Evolutionary conservation across 2,888 invertebrate species (phyloP).

Genomic region (Torymus tubicola): DNA sequence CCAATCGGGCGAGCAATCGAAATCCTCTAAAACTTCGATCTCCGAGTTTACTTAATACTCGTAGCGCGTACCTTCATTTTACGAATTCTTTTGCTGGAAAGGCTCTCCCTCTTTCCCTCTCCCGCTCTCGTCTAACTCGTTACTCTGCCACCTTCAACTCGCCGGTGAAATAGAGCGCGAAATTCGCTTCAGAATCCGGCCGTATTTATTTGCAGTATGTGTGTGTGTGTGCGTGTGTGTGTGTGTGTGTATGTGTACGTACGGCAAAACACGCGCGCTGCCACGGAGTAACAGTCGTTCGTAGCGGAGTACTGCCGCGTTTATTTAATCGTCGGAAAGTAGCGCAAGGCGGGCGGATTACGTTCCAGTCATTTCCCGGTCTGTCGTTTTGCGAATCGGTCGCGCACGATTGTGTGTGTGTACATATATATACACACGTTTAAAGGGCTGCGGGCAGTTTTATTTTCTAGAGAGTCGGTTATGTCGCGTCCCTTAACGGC

Average conservation of each 20-base stretch:
- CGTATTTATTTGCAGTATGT: slow-evolving; percentile 25
- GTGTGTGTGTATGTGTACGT: neutral
- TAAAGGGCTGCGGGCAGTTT: too few relatives aligned
- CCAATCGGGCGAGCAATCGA: too few relatives aligned
- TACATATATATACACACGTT: too few relatives aligned
- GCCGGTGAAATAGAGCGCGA: slow-evolving; percentile 20
- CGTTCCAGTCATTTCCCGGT: slow-evolving; percentile 34
- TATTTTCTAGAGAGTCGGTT: too few relatives aligned
- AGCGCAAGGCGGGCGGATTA: slow-evolving; percentile 30
- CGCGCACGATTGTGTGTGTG: neutral
- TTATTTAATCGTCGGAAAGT: slow-evolving; percentile 40
- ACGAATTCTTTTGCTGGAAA: too few relatives aligned
- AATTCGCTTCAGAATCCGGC: neutral
- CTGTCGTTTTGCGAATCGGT: slow-evolving; percentile 23
- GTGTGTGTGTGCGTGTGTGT: neutral
- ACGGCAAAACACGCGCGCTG: neutral
- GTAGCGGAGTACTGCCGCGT: slow-evolving; percentile 1
- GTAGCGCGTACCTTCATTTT: too few relatives aligned
- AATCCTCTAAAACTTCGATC: too few relatives aligned
- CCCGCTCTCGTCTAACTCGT: too few relatives aligned
- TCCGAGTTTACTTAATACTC: too few relatives aligned
- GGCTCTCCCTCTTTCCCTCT: too few relatives aligned
- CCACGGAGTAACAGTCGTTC: neutral
- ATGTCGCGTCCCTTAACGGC: too few relatives aligned
- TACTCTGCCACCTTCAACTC: neutral